Conservation (phyloP, 2,888 invertebrate species). For the Formica aserva region DNA sequence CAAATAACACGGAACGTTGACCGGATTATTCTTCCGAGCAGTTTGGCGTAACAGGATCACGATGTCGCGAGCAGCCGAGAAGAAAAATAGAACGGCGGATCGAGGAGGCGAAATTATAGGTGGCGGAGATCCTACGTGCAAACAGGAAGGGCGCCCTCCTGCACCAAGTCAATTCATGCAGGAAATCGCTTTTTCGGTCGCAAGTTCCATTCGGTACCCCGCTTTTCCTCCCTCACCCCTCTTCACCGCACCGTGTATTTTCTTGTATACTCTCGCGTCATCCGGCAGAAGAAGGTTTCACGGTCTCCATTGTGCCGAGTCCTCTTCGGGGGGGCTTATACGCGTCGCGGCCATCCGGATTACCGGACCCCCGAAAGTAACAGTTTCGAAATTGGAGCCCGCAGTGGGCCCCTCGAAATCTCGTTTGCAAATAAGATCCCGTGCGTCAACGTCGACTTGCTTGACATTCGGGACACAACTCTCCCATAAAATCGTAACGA, state of each 20-base stretch:
- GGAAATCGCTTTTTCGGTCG: constrained; percentile 81
- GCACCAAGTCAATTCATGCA: constrained; percentile 82
- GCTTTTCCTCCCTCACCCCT: neutral
- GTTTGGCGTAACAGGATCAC: constrained; percentile 77
- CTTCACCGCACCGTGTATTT: neutral
- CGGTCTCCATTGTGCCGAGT: constrained; percentile 43
- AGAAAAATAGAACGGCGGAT: constrained; percentile 59
- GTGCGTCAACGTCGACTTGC: constrained; percentile 45
- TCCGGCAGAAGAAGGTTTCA: constrained; percentile 78
- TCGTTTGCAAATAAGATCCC: constrained; percentile 84
- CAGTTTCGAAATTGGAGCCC: constrained; percentile 60
- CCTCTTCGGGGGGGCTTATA: constrained; percentile 38
- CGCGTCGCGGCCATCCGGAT: constrained; percentile 64
- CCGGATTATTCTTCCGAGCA: constrained; percentile 59
- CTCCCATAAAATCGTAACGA: constrained; percentile 41
- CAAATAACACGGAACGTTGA: constrained; percentile 14
- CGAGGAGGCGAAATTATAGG: constrained; percentile 83
- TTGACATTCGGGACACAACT: constrained; percentile 34
- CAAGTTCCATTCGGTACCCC: constrained; percentile 13
- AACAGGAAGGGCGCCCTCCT: constrained; percentile 80
- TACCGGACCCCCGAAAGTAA: constrained; percentile 71
- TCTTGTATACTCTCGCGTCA: constrained; percentile 59
- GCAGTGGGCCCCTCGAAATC: constrained; percentile 58
- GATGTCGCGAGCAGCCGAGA: constrained; percentile 62
- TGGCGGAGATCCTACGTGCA: constrained; percentile 83